These are phyloP conservation scores for Alca torda DNA, from an alignment of 2,797 vertebrate species.

Conservation along the genomic window DNA sequence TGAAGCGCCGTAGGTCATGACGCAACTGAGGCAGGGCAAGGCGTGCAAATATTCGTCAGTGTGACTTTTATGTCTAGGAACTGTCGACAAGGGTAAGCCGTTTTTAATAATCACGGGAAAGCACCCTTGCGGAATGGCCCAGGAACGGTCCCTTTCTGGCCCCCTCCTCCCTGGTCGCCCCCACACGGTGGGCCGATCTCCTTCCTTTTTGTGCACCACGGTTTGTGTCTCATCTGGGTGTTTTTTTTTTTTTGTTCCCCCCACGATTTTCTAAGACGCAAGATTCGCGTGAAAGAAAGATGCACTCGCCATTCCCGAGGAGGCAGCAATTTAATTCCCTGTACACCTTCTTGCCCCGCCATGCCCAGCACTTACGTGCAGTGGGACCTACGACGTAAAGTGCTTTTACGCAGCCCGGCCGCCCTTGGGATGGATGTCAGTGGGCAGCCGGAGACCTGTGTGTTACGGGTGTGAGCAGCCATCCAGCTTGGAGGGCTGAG, in stretches of 20 bases:
- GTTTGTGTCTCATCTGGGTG: neutral
- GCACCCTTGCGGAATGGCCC: neutral
- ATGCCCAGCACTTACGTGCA: neutral
- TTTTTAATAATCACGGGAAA: neutral
- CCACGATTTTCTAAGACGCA: neutral
- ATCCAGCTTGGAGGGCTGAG: neutral
- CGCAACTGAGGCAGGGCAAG: neutral
- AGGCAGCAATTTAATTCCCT: neutral
- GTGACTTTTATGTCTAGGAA: neutral
- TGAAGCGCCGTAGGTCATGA: neutral
- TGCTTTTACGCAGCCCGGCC: neutral
- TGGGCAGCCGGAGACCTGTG: fast-evolving
- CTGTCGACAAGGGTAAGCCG: neutral
- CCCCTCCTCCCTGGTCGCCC: neutral
- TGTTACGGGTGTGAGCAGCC: neutral
- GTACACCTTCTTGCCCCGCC: neutral
- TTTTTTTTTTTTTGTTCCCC: no score
- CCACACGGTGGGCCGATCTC: neutral
- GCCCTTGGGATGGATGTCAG: fast-evolving
- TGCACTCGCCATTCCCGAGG: neutral
- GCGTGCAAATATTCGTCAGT: neutral
- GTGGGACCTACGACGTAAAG: neutral
- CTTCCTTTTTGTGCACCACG: no score
- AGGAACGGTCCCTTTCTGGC: no score
- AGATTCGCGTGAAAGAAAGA: neutral